phyloP scores from a whole-genome alignment of 2,113 vertebrate genomes.

The cattle (Bos taurus) region DNA sequence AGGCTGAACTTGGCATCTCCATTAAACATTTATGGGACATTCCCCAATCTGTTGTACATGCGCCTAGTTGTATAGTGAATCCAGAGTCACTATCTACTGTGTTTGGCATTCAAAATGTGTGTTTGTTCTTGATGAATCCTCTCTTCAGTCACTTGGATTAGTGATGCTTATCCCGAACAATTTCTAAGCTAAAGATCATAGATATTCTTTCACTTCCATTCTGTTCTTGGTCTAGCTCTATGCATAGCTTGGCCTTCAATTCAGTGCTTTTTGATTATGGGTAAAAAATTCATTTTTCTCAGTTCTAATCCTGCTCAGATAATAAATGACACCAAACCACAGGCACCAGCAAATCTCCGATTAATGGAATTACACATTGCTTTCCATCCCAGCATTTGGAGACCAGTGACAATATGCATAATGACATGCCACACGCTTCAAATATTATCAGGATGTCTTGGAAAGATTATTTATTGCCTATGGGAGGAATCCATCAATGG shows the following conservation, averaged over 20 bases:
- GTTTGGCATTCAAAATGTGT: background rate
- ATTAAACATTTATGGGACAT: rapidly evolving
- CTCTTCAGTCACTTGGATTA: background rate
- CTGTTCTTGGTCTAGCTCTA: background rate
- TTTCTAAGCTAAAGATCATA: too few species aligned
- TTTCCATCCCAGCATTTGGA: background rate
- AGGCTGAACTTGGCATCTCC: rapidly evolving
- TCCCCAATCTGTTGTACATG: rapidly evolving
- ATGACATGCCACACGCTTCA: background rate
- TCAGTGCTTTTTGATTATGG: background rate
- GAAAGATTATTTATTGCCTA: background rate
- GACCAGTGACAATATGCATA: background rate
- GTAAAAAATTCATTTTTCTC: background rate
- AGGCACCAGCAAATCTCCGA: background rate
- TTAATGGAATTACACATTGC: background rate
- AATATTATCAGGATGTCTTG: background rate
- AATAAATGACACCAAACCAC: background rate
- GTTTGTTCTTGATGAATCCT: background rate
- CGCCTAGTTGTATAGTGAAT: rapidly evolving
- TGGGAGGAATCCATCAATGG: background rate
- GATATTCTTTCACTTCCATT: background rate
- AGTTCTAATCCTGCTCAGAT: background rate
- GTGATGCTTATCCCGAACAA: background rate
- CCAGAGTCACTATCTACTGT: rapidly evolving
- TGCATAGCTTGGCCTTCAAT: background rate